phyloP scores from a whole-genome alignment of 2,888 invertebrate genomes.

The Stenoptilia bipunctidactyla region DNA sequence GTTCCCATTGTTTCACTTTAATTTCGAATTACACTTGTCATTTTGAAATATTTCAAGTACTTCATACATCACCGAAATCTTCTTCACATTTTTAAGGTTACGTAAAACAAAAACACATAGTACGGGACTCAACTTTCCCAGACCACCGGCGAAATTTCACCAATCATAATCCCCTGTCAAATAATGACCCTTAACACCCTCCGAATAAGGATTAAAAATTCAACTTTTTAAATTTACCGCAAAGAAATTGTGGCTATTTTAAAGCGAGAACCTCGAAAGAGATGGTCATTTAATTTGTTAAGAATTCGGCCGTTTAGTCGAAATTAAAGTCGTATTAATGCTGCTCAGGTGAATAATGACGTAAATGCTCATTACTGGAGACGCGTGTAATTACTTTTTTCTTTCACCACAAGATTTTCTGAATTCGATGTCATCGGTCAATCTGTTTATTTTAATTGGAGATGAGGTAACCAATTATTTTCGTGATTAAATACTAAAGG shows the following conservation, averaged over 20 bases:
- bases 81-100: no score
- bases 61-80: no score
- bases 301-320: conserved; percentile 23
- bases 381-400: conserved; percentile 10
- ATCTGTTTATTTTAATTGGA: no score
- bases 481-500: conserved; percentile 1
- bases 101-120: no score
- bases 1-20: no score
- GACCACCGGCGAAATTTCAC: not conserved
- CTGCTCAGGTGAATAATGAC: conserved; percentile 19
- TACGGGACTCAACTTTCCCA: no score
- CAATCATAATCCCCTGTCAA: not conserved
- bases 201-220: not conserved
- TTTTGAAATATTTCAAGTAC: no score
- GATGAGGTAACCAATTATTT: no score
- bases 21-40: no score
- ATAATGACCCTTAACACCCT: no score
- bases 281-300: conserved; percentile 46
- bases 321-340: conserved; percentile 45
- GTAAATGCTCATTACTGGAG: conserved; percentile 14
- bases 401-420: conserved; percentile 18
- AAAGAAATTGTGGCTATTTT: conserved; percentile 10
- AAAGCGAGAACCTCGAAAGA: conserved; percentile 34
- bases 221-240: not conserved
- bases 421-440: no score